Evolutionary conservation across 2,888 invertebrate species (phyloP), one percentile per base, ranked within the genome.

Genomic region (Girardia tigrina): DNA sequence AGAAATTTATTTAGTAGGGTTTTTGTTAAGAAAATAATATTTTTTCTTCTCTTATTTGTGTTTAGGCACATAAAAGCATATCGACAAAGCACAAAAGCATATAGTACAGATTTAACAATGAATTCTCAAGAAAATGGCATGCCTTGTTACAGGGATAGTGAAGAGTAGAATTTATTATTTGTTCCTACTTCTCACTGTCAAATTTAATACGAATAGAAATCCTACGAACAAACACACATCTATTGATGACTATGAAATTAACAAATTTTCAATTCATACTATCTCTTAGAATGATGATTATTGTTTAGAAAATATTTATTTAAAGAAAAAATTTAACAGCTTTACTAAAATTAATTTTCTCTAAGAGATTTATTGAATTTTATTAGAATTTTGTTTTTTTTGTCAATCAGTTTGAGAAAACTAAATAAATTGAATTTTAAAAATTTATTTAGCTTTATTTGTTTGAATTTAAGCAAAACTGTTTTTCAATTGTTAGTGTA

Each of bases 71-170:
- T 56, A 56, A 56, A 36, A 56, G 56, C 23, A 56, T 56, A 56
- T 56, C 56, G 56, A 56, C 56, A 56, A n/a, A 56, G 56, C 56
- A 56, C 56, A 56, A 56, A 56, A 56, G 56, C 56, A n/a, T 56
- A 56, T 56, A 12, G 23, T 56, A 20, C 20, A 56, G 56, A 56
- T 56, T 56, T 56, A 56, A 56, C 56, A 56, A 56, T 56, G 56
- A 56, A 56, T 20, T 8, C 23, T 56, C 23, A 56, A 56, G 56
- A 56, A 56, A 56, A 56, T 20, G 56, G 23, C 56, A 56, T 56
- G 56, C 56, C 56, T 56, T 16, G 23, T 56, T 56, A 20, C 56
- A 56, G n/a, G 56, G 56, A 56, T n/a, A 56, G 56, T 56, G 56
- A 23, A 56, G 36, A 36, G 56, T 56, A 56, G 56, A 56, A 56